Evolutionary conservation across 30 jellyfish, hydroid and myxozoan species (phyloP).

Genomic region (Chrysaora quinquecirrha): DNA sequence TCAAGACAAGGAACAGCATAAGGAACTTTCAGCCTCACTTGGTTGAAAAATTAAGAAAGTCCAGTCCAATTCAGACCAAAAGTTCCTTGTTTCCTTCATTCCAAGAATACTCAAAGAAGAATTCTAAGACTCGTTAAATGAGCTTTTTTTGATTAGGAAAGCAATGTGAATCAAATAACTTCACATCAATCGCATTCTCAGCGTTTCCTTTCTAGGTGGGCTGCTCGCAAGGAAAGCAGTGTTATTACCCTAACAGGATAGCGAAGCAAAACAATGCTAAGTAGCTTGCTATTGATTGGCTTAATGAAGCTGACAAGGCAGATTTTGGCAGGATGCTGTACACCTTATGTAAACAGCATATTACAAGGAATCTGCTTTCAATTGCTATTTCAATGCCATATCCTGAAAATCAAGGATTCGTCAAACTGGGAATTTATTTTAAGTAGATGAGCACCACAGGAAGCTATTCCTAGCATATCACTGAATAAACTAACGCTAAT

Average conservation of each 20-base stretch:
- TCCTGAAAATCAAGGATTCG: neutral
- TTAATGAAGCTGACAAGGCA: neutral
- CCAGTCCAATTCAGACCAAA: too few relatives aligned
- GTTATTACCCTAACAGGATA: neutral
- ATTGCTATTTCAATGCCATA: neutral
- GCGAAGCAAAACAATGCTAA: neutral
- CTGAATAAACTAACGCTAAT: too few relatives aligned
- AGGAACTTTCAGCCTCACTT: too few relatives aligned
- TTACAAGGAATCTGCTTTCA: neutral
- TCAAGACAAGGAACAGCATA: too few relatives aligned
- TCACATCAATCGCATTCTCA: neutral
- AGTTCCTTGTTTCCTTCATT: too few relatives aligned
- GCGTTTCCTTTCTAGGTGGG: neutral
- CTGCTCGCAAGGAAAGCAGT: neutral
- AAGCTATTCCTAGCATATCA: too few relatives aligned
- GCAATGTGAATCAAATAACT: neutral
- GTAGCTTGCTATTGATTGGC: neutral
- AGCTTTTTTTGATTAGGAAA: too few relatives aligned
- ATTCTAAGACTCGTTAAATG: too few relatives aligned
- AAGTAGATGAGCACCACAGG: neutral
- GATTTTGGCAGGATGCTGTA: neutral
- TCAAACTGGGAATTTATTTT: neutral
- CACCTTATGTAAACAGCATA: neutral
- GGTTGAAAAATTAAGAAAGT: too few relatives aligned
- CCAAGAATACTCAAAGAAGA: too few relatives aligned